Conservation (phyloP, 2,113 vertebrate species). For the Bufo gargarizans region DNA sequence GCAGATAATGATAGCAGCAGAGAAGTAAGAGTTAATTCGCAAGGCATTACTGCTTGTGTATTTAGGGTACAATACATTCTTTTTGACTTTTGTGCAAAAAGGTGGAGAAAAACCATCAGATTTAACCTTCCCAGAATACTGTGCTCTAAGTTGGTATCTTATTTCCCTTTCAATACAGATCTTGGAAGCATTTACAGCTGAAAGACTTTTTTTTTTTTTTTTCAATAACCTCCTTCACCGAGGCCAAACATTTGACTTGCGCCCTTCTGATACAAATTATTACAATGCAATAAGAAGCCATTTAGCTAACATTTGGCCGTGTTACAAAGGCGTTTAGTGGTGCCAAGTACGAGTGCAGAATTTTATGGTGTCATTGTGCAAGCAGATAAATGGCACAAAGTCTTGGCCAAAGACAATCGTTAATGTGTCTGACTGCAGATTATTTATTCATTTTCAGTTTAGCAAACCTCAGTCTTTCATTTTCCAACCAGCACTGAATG, state of each 20-base stretch:
- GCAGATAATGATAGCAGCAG: too few relatives aligned
- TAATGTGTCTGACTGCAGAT: slow-evolving; percentile 27
- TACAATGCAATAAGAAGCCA: slow-evolving; percentile 43
- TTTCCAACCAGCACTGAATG: not conserved
- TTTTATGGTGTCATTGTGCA: slow-evolving; percentile 32
- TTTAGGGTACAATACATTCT: not conserved
- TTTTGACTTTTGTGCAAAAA: not conserved
- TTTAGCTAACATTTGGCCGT: slow-evolving; percentile 17
- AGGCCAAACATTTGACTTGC: slow-evolving; percentile 16
- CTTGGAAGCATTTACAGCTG: slow-evolving; percentile 25
- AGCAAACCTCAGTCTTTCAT: not conserved
- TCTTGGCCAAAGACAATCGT: slow-evolving; percentile 34
- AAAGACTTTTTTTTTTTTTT: not conserved
- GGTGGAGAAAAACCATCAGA: slow-evolving; percentile 8
- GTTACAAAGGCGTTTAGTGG: not conserved
- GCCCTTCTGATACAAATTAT: slow-evolving; percentile 15
- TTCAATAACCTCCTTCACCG: slow-evolving; percentile 10
- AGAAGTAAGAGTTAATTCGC: not conserved
- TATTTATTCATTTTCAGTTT: slow-evolving; percentile 20
- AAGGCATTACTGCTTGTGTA: not conserved
- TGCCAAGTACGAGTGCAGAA: slow-evolving; percentile 32
- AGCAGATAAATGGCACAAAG: slow-evolving; percentile 31
- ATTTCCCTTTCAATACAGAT: slow-evolving; percentile 7
- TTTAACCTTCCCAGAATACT: not conserved
- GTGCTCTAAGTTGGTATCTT: not conserved